Conservation (phyloP, 2,113 vertebrate genomes). For the Lasiurus borealis region DNA sequence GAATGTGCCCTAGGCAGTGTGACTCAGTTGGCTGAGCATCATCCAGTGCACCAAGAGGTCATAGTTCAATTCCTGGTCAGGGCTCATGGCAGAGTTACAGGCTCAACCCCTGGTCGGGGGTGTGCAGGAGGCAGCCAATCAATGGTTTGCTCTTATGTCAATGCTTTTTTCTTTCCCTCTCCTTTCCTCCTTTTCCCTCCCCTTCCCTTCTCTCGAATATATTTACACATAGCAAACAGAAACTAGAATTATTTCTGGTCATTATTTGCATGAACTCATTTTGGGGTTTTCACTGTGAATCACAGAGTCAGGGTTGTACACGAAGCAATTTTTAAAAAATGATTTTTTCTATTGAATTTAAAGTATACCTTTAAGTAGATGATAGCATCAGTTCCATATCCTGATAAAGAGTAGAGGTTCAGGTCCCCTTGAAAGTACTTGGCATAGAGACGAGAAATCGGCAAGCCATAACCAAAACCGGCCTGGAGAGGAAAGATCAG, state of each 20-base stretch:
- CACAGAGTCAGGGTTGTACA: background rate
- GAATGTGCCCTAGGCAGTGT: background rate
- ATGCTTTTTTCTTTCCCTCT: too few species aligned
- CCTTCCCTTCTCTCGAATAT: too few species aligned
- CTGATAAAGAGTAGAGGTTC: constrained; percentile 97
- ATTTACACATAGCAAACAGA: background rate
- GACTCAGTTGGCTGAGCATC: too few species aligned
- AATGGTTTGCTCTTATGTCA: too few species aligned
- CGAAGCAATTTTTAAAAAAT: background rate
- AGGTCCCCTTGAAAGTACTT: constrained; percentile 99
- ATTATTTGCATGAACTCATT: constrained; percentile 20
- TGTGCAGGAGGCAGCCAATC: too few species aligned
- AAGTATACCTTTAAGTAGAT: constrained; percentile 96
- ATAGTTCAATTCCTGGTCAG: too few species aligned
- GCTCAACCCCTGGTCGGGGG: too few species aligned
- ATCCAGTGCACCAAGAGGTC: background rate
- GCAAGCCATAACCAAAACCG: constrained; percentile 98
- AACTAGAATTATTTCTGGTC: background rate
- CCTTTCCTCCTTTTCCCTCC: too few species aligned
- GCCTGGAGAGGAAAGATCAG: constrained; percentile 87
- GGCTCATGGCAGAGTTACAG: too few species aligned
- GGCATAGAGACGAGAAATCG: constrained; percentile 98
- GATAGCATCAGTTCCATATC: constrained; percentile 96
- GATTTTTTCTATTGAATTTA: background rate
- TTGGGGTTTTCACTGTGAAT: background rate